Evolutionary conservation across 2,113 vertebrate genomes (phyloP), one percentile per base, ranked within the genome.

Genomic region (Chaetodon auriga): DNA sequence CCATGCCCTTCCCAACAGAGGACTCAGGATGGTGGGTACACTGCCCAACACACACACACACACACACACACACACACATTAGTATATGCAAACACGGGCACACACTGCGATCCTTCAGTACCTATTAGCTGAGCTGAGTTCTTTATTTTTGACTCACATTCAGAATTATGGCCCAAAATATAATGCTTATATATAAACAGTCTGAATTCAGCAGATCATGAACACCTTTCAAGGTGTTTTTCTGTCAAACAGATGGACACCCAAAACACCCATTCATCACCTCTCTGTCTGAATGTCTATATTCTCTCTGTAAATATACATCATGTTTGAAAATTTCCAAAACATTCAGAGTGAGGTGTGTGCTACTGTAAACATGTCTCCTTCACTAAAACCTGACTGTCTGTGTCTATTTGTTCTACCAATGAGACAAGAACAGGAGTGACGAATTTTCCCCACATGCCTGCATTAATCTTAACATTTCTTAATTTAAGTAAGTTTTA

Each of bases 1-100:
- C 88, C 77, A 68, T 93, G 88, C 89, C 90, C 92, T 95, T 95
- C 87, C 83, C 80, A 88, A 65, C 90, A 92, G 88, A 89, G 91
- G 83, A 87, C 87, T 89, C 85, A 84, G 89, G 87, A 85, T 90
- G 82, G 77, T 61, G 86, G 80, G 55, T 73, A 64, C 80, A 63
- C 68, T 64, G 68, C 55, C 58, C 49, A n/a, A 68, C 75, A 63
- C 64, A 63, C 68, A 46, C 82, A 54, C 38, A 30, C 30, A 30
- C 30, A 30, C 30, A 30, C 30, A 72, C 9, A 68, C 75, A 62
- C 57, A 55, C 61, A 45, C 73, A 53, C 48, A 72, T 13, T 57
- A 2, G 6, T 57, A 30, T 25, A 15, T 2, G 7, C 45, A 55
- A 57, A 60, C 62, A 79, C 55, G 77, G 58, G 63, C 30, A 60